Percentiles rank a stretch among this genome's conserved stretches.
Conservation (phyloP, 2,888 invertebrate genomes). For the Dorcus hopei region DNA sequence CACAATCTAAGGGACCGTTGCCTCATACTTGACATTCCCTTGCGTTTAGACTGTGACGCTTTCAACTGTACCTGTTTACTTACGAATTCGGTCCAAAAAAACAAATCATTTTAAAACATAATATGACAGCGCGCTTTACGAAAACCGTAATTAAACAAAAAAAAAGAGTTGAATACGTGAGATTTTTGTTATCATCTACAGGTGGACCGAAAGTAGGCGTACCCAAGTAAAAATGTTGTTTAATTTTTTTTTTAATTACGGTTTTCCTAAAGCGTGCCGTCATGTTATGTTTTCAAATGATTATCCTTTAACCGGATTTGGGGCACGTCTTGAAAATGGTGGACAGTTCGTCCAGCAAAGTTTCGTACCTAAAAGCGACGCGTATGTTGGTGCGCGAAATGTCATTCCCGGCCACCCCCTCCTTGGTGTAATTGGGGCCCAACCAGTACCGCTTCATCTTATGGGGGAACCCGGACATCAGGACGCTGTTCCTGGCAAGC, state of each 20-base stretch:
- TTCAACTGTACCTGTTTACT: no score
- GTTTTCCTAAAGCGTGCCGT: not conserved
- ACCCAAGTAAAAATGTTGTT: not conserved
- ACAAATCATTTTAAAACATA: no score
- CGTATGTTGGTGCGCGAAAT: constrained; percentile 95
- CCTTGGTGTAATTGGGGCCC: constrained; percentile 92
- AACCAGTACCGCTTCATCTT: constrained; percentile 99
- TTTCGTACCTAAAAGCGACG: constrained; percentile 92
- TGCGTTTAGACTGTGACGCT: no score
- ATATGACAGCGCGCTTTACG: no score
- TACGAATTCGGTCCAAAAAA: no score
- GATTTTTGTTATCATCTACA: no score
- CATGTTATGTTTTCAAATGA: not conserved
- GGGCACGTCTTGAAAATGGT: constrained; percentile 71
- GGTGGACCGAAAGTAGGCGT: no score
- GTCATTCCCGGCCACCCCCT: constrained; percentile 97
- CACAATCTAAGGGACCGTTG: no score
- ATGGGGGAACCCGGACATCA: constrained; percentile 96
- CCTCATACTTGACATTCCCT: no score
- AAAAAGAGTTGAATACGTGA: no score
- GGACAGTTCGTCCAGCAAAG: constrained; percentile 87
- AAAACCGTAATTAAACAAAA: no score
- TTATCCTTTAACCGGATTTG: constrained; percentile 12
- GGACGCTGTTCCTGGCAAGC: constrained; percentile 91
- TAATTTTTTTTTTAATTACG: not conserved